phyloP scores from a whole-genome alignment of 2,797 vertebrate species.

The Lateolabrax maculatus region DNA sequence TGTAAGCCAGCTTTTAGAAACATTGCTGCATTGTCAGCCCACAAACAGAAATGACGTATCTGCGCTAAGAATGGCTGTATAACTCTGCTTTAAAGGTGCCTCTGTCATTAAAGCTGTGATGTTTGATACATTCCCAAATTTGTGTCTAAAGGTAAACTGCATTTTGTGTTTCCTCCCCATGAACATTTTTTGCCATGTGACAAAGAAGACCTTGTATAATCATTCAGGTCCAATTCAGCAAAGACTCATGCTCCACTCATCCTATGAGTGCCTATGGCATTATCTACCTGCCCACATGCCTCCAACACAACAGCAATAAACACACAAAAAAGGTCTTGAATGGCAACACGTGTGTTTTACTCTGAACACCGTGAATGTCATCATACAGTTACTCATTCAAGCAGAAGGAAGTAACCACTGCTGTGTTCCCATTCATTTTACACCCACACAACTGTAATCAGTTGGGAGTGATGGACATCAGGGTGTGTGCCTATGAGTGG shows the following conservation, averaged over 20 bases:
- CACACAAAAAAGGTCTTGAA: conserved; percentile 36
- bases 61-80: conserved; percentile 12
- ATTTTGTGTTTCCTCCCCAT: background rate
- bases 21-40: conserved; percentile 13
- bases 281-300: conserved; percentile 36
- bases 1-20: conserved; percentile 32
- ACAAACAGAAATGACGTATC: conserved; percentile 11
- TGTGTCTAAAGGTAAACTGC: conserved; percentile 9
- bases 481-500: background rate
- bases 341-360: conserved; percentile 14
- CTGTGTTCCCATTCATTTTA: conserved; percentile 57
- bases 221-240: conserved; percentile 18
- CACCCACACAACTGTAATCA: conserved; percentile 59
- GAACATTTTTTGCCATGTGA: conserved; percentile 17
- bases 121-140: conserved; percentile 7
- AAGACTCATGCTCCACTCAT: conserved; percentile 11
- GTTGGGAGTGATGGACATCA: conserved; percentile 28
- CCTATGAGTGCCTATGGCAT: conserved; percentile 21
- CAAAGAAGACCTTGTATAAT: conserved; percentile 29
- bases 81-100: conserved; percentile 28
- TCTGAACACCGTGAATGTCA: conserved; percentile 36
- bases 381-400: conserved; percentile 33
- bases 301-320: conserved; percentile 22
- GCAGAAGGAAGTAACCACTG: conserved; percentile 38
- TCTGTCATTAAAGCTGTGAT: conserved; percentile 32